Evolutionary conservation across 2,797 vertebrate species (phyloP).

Genomic region (Cuculus canorus): DNA sequence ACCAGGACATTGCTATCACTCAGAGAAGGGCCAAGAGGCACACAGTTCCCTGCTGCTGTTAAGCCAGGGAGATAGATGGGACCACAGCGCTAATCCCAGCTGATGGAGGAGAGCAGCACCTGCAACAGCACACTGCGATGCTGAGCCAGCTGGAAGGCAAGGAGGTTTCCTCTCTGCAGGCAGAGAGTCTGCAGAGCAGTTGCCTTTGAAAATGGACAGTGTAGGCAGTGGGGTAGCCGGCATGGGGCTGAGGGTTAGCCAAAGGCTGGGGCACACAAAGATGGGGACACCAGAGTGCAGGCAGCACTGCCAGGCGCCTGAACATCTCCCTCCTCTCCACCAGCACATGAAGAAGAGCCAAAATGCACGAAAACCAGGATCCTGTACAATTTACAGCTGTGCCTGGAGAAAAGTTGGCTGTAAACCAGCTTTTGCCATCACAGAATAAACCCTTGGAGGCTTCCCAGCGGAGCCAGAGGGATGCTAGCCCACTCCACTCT

Average conservation of each 20-base stretch:
- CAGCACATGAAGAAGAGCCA: background rate
- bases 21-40: background rate
- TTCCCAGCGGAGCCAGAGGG: background rate
- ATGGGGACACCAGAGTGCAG: accelerated
- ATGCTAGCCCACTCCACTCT: background rate
- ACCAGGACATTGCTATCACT: background rate
- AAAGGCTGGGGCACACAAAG: background rate
- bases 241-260: background rate
- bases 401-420: background rate
- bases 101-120: background rate
- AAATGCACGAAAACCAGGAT: background rate
- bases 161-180: background rate
- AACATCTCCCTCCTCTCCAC: background rate
- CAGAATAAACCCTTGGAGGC: background rate
- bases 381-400: background rate
- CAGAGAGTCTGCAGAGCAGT: background rate
- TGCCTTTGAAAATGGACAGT: background rate
- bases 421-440: background rate
- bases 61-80: background rate
- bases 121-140: background rate
- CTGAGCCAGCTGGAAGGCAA: accelerated
- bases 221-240: background rate
- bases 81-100: background rate
- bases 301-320: background rate
- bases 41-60: background rate